Conservation (phyloP, 1,140 invertebrate species). For the Daktulosphaira vitifoliae region DNA sequence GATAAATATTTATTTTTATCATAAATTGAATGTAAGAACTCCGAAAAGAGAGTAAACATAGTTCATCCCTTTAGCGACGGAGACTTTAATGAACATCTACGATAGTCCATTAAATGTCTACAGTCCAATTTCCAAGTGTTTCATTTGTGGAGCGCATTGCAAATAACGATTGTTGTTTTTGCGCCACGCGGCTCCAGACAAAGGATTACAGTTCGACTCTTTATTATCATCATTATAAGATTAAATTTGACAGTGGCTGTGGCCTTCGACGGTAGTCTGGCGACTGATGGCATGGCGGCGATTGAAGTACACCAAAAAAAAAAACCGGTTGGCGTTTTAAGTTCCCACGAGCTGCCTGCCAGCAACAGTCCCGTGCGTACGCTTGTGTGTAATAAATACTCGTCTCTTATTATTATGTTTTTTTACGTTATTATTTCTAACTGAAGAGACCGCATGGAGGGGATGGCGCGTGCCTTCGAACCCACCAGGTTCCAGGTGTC, state of each 20-base stretch:
- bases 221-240: no score
- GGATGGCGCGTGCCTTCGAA: constrained; percentile 28
- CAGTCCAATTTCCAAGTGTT: no score
- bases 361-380: background rate
- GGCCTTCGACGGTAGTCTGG: constrained; percentile 31
- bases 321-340: constrained; percentile 32
- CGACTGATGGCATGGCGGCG: constrained; percentile 13
- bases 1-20: no score
- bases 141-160: no score
- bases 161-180: no score
- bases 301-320: constrained; percentile 20
- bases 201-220: no score
- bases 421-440: background rate
- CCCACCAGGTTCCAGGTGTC: constrained; percentile 22
- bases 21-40: no score
- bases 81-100: no score
- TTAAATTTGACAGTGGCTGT: constrained; percentile 4
- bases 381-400: constrained; percentile 11
- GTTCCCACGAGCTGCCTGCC: constrained; percentile 24
- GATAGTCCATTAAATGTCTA: no score
- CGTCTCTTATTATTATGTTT: background rate
- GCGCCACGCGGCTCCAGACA: no score
- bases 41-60: no score
- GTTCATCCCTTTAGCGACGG: no score
- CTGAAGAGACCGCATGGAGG: background rate